Evolutionary conservation across 2,888 invertebrate species (phyloP).

Genomic region (Eupithecia inturbata): DNA sequence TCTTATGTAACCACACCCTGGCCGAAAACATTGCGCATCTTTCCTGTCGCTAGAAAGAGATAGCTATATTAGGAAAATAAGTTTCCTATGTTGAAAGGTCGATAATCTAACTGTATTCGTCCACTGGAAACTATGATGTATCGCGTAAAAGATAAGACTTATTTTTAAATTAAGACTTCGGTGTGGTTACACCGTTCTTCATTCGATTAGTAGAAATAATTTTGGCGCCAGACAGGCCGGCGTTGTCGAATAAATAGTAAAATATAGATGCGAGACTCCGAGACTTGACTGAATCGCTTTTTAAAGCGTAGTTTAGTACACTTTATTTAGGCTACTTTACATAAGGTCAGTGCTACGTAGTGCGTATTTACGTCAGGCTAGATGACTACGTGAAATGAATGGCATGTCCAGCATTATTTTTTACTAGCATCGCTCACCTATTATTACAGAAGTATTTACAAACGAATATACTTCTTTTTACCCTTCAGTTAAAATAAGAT

Average conservation of each 20-base stretch:
- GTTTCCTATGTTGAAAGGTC: background rate
- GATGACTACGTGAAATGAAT: no score
- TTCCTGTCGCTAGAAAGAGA: slow-evolving; percentile 1
- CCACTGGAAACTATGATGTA: background rate
- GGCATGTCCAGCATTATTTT: no score
- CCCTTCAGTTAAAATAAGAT: no score
- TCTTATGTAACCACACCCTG: background rate
- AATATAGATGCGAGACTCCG: slow-evolving; percentile 21
- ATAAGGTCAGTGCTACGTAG: background rate
- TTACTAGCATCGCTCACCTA: no score
- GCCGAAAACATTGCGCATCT: background rate
- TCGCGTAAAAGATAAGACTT: background rate
- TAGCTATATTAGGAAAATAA: background rate
- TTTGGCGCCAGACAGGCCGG: slow-evolving; percentile 73
- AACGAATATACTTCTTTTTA: no score
- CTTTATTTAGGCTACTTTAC: background rate
- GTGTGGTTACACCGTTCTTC: slow-evolving; percentile 47
- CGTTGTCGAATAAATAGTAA: slow-evolving; percentile 50
- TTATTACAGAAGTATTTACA: no score
- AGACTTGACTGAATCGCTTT: background rate
- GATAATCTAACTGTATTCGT: background rate
- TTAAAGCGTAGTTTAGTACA: background rate
- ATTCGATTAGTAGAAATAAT: slow-evolving; percentile 53
- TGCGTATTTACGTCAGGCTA: no score
- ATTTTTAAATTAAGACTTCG: background rate